Percentiles rank a stretch among this genome's conserved stretches.
Evolutionary conservation across 2,797 vertebrate species (phyloP).

Genomic region (Alosa sapidissima): DNA sequence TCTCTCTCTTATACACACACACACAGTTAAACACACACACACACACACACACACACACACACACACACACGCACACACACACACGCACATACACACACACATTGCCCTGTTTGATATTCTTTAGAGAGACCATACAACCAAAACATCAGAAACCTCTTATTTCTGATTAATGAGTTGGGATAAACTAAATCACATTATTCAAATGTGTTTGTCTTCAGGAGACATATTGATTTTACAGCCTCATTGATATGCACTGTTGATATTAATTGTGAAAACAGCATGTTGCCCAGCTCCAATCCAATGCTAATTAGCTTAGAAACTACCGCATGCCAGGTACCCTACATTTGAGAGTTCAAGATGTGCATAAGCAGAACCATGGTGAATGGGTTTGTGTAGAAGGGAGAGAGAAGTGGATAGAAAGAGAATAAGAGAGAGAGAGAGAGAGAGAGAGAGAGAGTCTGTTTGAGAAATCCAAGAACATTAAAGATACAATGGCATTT

Average conservation of each 20-base stretch:
- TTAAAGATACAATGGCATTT: background rate
- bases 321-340: conserved; percentile 52
- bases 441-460: background rate
- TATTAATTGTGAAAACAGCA: conserved; percentile 65
- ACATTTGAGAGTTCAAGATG: background rate
- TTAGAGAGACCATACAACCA: background rate
- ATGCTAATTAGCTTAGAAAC: conserved; percentile 69
- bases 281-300: conserved; percentile 65
- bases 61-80: background rate
- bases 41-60: background rate
- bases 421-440: background rate
- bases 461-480: background rate
- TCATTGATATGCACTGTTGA: conserved; percentile 67
- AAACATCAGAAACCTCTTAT: conserved; percentile 8
- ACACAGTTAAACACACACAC: background rate
- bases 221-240: conserved; percentile 45
- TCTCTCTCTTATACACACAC: background rate
- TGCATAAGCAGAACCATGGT: background rate
- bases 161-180: conserved; percentile 18
- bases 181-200: conserved; percentile 23
- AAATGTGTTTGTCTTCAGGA: conserved; percentile 34
- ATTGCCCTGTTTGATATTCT: conserved; percentile 13
- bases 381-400: conserved; percentile 5
- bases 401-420: background rate
- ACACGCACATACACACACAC: conserved; percentile 3